Evolutionary conservation across 2,888 invertebrate species (phyloP).

Genomic region (Tetramorium bicarinatum): DNA sequence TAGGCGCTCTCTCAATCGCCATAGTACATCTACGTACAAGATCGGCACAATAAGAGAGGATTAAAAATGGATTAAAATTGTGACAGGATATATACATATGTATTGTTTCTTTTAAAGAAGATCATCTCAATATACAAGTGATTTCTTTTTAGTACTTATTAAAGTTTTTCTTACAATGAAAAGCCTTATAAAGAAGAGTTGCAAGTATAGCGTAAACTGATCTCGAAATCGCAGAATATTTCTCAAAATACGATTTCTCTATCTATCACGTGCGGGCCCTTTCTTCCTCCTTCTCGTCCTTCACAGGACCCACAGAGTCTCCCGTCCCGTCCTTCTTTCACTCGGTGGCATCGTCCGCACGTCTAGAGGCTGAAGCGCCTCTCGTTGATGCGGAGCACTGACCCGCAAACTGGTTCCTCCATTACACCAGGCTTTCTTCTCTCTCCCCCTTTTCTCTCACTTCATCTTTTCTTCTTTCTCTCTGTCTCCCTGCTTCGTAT

Average conservation of each 20-base stretch:
- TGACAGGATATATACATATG: too few species aligned
- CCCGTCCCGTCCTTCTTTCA: slow-evolving; percentile 74
- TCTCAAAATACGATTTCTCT: slow-evolving; percentile 56
- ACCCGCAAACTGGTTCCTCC: slow-evolving; percentile 85
- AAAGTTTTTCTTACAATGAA: neutral
- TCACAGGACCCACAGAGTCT: slow-evolving; percentile 68
- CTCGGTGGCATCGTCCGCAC: slow-evolving; percentile 74
- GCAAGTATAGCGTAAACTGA: neutral
- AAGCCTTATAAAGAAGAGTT: neutral
- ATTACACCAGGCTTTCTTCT: slow-evolving; percentile 79
- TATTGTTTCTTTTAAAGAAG: neutral
- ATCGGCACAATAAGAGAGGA: too few species aligned
- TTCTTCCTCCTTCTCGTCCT: slow-evolving; percentile 69
- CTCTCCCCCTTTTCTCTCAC: slow-evolving; percentile 61
- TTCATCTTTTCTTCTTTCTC: slow-evolving; percentile 53
- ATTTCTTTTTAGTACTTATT: neutral
- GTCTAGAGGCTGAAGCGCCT: slow-evolving; percentile 77
- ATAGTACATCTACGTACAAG: neutral
- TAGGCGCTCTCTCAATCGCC: neutral
- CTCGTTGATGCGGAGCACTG: slow-evolving; percentile 82
- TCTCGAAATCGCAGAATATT: slow-evolving; percentile 1
- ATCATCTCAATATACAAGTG: too few species aligned
- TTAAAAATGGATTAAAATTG: neutral
- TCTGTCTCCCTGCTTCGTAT: slow-evolving; percentile 43
- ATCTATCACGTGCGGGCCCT: slow-evolving; percentile 63